phyloP scores from a whole-genome alignment of 1,140 invertebrate species.

The Temnothorax nylanderi region DNA sequence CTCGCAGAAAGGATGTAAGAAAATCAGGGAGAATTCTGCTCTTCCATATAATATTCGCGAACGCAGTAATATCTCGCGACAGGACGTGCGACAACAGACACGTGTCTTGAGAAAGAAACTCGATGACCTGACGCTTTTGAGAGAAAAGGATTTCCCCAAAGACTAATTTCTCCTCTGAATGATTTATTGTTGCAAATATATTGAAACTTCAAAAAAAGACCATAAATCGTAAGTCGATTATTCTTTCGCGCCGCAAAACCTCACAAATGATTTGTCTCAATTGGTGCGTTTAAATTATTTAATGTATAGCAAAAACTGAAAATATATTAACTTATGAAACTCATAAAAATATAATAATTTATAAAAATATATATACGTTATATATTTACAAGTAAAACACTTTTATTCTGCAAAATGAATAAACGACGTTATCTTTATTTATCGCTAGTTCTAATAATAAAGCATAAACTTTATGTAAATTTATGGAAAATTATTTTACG shows the following conservation, averaged over 20 bases:
- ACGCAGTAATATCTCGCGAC: background rate
- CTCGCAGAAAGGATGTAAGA: background rate
- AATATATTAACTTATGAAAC: too few species aligned
- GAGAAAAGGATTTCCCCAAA: slow-evolving; percentile 19
- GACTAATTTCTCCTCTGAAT: background rate
- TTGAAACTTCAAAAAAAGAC: background rate
- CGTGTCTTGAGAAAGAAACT: background rate
- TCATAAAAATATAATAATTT: background rate
- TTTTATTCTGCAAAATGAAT: background rate
- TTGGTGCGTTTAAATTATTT: slow-evolving; percentile 9
- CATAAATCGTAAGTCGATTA: background rate
- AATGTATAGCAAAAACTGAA: too few species aligned
- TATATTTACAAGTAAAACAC: background rate
- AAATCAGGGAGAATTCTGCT: background rate
- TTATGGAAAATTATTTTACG: background rate
- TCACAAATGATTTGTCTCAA: background rate
- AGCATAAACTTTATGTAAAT: slow-evolving; percentile 22
- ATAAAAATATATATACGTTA: background rate
- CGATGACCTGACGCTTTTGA: background rate
- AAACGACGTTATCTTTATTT: background rate
- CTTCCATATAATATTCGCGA: background rate
- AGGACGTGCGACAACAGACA: background rate
- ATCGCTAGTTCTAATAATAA: background rate
- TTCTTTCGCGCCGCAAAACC: background rate
- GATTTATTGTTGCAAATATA: slow-evolving; percentile 17